phyloP scores from a whole-genome alignment of 2,797 vertebrate genomes.

The Poeciliopsis infans region DNA sequence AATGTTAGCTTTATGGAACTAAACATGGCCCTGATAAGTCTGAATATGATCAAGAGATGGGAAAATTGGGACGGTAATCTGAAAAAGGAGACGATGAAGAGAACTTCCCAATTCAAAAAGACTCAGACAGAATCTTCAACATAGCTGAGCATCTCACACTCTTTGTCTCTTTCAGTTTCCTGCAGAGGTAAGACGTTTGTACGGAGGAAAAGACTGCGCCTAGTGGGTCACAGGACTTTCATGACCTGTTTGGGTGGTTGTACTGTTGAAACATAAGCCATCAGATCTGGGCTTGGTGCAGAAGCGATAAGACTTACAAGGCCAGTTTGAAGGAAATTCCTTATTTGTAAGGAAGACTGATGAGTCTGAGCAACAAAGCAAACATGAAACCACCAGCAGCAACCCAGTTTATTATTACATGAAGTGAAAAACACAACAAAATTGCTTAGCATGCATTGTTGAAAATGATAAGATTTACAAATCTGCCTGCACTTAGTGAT shows the following conservation, averaged over 20 bases:
- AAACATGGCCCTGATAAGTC: constrained; percentile 4
- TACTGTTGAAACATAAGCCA: not conserved
- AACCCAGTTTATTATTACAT: not conserved
- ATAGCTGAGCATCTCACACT: not conserved
- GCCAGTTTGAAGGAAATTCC: constrained; percentile 7
- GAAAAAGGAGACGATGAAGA: not conserved
- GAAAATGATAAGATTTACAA: not conserved
- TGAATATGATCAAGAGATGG: constrained; percentile 2
- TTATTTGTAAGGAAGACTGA: not conserved
- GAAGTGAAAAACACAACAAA: not conserved
- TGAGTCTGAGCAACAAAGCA: not conserved
- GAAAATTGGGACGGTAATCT: not conserved
- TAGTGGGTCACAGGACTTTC: not conserved
- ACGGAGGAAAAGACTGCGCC: not conserved
- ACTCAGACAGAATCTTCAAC: not conserved
- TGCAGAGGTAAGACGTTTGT: not conserved
- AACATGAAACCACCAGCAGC: not conserved
- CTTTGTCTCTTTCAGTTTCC: not conserved
- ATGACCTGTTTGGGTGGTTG: not conserved
- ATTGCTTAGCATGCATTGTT: not conserved
- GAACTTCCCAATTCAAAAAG: not conserved
- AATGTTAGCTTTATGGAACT: constrained; percentile 7
- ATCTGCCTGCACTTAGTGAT: not conserved
- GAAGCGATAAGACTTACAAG: not conserved
- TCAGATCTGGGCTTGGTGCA: not conserved